Conservation (phyloP, 2,888 invertebrate genomes). For the Pocota personata region DNA sequence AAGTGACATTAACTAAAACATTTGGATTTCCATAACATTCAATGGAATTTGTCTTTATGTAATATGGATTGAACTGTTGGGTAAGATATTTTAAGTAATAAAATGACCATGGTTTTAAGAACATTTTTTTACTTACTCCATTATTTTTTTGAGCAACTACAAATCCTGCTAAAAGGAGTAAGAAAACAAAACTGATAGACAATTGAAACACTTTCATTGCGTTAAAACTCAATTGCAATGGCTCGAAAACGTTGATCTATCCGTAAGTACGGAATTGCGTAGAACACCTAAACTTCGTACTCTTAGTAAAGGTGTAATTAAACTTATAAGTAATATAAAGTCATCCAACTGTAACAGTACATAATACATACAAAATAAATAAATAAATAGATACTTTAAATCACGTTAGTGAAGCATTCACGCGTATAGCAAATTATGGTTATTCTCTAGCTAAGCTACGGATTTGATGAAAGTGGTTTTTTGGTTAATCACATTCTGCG, state of each 20-base stretch:
- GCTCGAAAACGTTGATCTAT: too few relatives aligned
- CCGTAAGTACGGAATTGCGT: too few relatives aligned
- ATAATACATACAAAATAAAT: too few relatives aligned
- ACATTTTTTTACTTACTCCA: not conserved
- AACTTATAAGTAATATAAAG: not conserved
- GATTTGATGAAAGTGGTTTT: too few relatives aligned
- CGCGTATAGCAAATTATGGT: too few relatives aligned
- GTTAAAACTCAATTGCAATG: not conserved
- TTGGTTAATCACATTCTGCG: too few relatives aligned
- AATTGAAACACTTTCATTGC: not conserved
- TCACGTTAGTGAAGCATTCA: too few relatives aligned
- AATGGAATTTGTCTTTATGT: not conserved
- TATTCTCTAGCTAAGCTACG: too few relatives aligned
- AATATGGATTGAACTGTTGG: not conserved
- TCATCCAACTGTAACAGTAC: not conserved
- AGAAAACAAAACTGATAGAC: not conserved
- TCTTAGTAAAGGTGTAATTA: too few relatives aligned
- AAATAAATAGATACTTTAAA: too few relatives aligned
- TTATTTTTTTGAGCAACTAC: not conserved
- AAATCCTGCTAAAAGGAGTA: not conserved
- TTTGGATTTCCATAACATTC: constrained; percentile 4
- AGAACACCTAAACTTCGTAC: too few relatives aligned
- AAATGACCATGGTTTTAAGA: not conserved
- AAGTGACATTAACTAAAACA: constrained; percentile 3
- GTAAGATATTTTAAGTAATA: not conserved